Conservation (phyloP, 2,113 vertebrate genomes). For the Muscicapa adusta region DNA sequence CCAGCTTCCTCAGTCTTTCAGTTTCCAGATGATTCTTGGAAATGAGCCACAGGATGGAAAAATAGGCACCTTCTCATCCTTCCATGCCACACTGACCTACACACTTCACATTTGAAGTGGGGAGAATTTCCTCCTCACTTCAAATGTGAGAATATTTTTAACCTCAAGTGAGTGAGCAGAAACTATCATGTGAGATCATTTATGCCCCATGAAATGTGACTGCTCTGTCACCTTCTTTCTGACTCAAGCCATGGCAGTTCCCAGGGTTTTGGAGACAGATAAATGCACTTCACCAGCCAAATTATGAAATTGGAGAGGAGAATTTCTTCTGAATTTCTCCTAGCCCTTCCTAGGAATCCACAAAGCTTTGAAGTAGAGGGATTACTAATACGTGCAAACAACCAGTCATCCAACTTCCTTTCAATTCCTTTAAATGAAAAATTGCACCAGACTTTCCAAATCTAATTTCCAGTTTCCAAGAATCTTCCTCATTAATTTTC, state of each 20-base stretch:
- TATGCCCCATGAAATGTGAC: background rate
- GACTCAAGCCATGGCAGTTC: background rate
- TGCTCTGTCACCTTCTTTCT: background rate
- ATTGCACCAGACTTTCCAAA: background rate
- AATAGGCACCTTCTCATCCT: background rate
- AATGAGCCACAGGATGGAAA: background rate
- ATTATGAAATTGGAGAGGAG: background rate
- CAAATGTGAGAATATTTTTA: background rate
- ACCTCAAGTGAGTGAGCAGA: background rate
- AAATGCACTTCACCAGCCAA: background rate
- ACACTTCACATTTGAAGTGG: too few species aligned
- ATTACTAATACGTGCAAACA: background rate
- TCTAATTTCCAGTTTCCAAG: conserved; percentile 2
- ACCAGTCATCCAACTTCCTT: background rate
- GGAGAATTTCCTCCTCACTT: background rate
- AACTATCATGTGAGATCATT: background rate
- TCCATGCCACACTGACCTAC: background rate
- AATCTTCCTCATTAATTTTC: background rate
- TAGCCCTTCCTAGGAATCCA: background rate
- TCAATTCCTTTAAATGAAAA: background rate
- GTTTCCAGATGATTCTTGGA: background rate
- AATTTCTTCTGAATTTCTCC: background rate
- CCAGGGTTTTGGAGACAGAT: background rate
- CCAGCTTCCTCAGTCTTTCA: background rate
- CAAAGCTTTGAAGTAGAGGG: background rate